Percentiles rank a stretch among this genome's conserved stretches.
These are phyloP conservation scores for Diaperis boleti DNA, from an alignment of 2,888 invertebrate genomes.

Conservation along the genomic window DNA sequence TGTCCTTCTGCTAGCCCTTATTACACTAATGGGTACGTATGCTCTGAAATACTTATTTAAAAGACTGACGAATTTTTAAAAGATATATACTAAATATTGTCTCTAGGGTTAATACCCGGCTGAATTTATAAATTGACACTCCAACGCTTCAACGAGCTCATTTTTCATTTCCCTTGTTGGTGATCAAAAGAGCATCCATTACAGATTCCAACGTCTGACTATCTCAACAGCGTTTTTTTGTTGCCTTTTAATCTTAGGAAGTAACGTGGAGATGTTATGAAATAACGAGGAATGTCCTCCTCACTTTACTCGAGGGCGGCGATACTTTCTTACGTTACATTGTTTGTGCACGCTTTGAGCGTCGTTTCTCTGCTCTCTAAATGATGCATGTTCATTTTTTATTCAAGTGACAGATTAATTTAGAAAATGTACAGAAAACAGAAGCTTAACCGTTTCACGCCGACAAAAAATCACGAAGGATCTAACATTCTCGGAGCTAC, in stretches of 20 bases:
- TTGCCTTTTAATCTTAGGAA: constrained; percentile 1
- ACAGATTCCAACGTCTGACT: neutral
- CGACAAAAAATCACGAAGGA: neutral
- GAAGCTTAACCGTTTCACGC: neutral
- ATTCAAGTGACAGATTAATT: constrained; percentile 21
- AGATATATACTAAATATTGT: no score
- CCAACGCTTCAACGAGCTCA: neutral
- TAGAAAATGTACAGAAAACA: constrained; percentile 4
- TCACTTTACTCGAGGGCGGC: neutral
- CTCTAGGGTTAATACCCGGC: no score
- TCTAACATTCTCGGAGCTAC: neutral
- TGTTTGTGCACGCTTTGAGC: constrained; percentile 4
- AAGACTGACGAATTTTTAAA: no score
- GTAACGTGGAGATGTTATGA: constrained; percentile 2
- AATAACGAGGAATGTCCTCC: neutral
- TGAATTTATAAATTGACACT: no score
- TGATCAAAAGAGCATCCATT: constrained; percentile 4
- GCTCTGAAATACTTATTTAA: no score
- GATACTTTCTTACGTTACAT: neutral
- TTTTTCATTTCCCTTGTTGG: neutral
- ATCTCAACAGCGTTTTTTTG: constrained; percentile 1
- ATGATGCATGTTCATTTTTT: constrained; percentile 17
- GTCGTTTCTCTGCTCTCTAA: constrained; percentile 4
- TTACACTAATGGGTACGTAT: constrained; percentile 64
- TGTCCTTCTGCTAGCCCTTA: constrained; percentile 65